Base-by-base conservation (phyloP, 2,113 vertebrate genomes). In the Machaerirhynchus nigripectus region DNA sequence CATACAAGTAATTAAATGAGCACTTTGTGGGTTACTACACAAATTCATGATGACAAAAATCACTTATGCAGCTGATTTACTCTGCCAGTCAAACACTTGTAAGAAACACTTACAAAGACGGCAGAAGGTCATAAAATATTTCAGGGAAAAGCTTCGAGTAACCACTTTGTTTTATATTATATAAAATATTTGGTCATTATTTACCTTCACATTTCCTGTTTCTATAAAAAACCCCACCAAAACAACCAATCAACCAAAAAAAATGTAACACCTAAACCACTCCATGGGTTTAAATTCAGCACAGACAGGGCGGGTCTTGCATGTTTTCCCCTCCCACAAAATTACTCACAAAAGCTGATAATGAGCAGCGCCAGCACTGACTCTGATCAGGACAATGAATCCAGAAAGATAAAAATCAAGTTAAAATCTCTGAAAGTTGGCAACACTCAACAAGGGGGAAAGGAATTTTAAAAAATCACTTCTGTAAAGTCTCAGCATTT, bases 201-300 rank as follows among this genome's bases (percentile, higher is more conserved):
- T 60, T 30, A 75, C 30, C 11, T 10, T 81, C 6, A 14, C 1
- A 0, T 68, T 90, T 75, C 16, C 11, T 42, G 2, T 61, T 75
- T 14, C 2, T 20, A 11, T n/a, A 10, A 64, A 40, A 14, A 18
- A 2, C 1, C 8, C 5, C 59, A 57, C 18, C 18, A 24, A n/a
- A 16, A 8, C 14, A 44, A 40, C 15, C 18, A n/a, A 35, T 2
- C 6, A 52, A 44, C 9, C 9, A 16, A 30, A 22, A 26, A 22
- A 9, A 27, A 24, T 9, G 4, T 19, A 31, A 20, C 37, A 47
- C 6, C 30, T 56, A 26, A 82, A 50, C 4, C 5, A 19, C 15
- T 42, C 13, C 18, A 7, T 81, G 40, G 30, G 12, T 86, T 86
- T 65, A 84, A 67, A 35, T 52, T 49, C 52, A 84, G 27, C 13